Conservation (phyloP, 2,888 invertebrate genomes). For the Heterodera filipjevi region DNA sequence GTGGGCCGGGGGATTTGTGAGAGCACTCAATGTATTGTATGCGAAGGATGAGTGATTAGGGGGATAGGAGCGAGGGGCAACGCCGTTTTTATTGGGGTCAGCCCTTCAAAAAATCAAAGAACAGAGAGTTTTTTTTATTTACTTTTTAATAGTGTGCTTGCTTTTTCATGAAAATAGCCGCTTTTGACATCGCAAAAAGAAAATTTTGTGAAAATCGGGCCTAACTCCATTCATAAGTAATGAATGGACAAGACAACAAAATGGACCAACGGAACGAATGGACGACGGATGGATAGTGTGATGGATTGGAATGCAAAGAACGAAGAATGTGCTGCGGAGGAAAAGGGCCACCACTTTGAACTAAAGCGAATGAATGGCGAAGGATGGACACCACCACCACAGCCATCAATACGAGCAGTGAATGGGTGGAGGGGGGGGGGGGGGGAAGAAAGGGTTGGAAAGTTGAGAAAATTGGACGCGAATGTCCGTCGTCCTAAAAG, state of each 20-base stretch:
- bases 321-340: not conserved
- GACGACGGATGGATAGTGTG: not conserved
- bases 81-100: not conserved
- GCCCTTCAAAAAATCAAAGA: too few species aligned
- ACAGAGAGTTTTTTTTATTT: not conserved
- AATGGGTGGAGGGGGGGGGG: not conserved
- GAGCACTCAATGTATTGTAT: not conserved
- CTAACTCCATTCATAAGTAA: not conserved
- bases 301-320: not conserved
- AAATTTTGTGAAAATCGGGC: not conserved
- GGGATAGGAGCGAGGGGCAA: not conserved
- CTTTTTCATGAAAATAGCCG: not conserved
- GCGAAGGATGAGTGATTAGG: not conserved
- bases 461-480: constrained; percentile 10
- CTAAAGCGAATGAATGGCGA: not conserved
- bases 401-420: not conserved
- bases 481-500: not conserved
- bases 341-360: not conserved
- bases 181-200: not conserved
- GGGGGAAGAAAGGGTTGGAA: not conserved
- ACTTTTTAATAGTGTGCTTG: not conserved
- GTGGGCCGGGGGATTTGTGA: not conserved
- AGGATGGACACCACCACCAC: not conserved
- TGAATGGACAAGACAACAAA: not conserved
- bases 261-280: not conserved